Percentiles rank a stretch among this genome's conserved stretches.
Evolutionary conservation across 2,113 vertebrate genomes (phyloP).

Genomic region (Petaurus breviceps): DNA sequence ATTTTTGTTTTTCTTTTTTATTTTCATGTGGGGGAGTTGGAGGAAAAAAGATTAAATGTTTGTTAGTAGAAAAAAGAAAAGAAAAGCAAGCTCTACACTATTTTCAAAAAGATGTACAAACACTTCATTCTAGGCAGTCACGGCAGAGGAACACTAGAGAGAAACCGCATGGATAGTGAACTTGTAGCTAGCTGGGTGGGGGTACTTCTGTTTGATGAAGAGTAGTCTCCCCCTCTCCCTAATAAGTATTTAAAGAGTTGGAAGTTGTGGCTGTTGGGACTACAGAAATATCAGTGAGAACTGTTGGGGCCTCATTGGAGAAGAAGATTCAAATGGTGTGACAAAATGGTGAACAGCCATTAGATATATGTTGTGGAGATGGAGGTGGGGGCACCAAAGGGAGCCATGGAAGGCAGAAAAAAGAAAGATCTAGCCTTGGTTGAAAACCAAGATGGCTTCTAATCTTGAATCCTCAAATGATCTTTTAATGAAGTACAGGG

Average conservation of each 20-base stretch:
- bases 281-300: not conserved
- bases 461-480: not conserved
- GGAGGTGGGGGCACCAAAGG: rapidly evolving
- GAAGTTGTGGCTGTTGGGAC: not conserved
- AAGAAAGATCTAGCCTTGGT: not conserved
- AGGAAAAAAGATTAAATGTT: not conserved
- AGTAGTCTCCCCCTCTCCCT: not conserved
- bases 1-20: not conserved
- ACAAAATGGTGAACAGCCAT: not conserved
- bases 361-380: not conserved
- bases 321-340: not conserved
- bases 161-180: not conserved
- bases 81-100: not conserved
- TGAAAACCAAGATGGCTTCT: not conserved
- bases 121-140: not conserved
- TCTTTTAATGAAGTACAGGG: not conserved
- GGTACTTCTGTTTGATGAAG: not conserved
- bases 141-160: not conserved
- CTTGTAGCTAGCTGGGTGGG: not conserved
- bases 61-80: not conserved
- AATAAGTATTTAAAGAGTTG: not conserved
- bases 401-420: not conserved
- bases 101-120: not conserved
- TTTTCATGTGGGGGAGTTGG: not conserved
- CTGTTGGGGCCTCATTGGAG: not conserved